Conservation (phyloP, 2,797 vertebrate species). For the Poecilia wingei region DNA sequence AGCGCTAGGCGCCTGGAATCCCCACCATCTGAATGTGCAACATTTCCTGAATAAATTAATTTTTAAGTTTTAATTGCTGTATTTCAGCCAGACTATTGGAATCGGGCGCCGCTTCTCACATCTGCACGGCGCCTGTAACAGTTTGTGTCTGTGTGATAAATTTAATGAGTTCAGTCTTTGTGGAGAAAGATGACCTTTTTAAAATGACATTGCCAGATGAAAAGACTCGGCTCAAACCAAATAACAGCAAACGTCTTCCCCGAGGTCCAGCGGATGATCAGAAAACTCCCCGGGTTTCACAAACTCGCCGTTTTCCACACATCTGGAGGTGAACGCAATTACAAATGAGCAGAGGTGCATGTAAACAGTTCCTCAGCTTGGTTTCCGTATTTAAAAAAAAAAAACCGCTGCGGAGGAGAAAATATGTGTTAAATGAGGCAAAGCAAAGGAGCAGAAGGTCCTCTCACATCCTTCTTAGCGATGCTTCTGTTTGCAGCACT, state of each 20-base stretch:
- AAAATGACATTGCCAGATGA: conserved; percentile 53
- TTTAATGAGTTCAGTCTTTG: conserved; percentile 56
- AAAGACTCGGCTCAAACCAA: conserved; percentile 43
- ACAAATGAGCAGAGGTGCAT: background rate
- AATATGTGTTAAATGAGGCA: conserved; percentile 39
- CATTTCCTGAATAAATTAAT: conserved; percentile 28
- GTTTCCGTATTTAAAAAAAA: background rate
- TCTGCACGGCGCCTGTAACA: conserved; percentile 14
- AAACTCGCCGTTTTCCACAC: conserved; percentile 14
- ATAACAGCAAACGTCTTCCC: conserved; percentile 58
- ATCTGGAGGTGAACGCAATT: background rate
- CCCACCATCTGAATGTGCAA: conserved; percentile 19
- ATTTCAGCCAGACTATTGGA: conserved; percentile 44
- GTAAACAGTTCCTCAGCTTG: conserved; percentile 9
- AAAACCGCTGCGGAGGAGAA: conserved; percentile 4
- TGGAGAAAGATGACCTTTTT: conserved; percentile 62
- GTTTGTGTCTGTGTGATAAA: conserved; percentile 36
- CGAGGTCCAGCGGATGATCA: conserved; percentile 32
- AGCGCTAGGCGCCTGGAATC: conserved; percentile 9
- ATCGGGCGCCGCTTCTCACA: conserved; percentile 8
- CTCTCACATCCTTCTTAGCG: conserved; percentile 21
- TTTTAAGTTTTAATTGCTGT: conserved; percentile 44
- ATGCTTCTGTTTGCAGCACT: conserved; percentile 29
- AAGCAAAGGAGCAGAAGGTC: conserved; percentile 37
- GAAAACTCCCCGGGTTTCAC: conserved; percentile 19